Percentiles rank a stretch among this genome's conserved stretches.
Conservation (phyloP, 2,113 vertebrate genomes). For the Steatornis caripensis region DNA sequence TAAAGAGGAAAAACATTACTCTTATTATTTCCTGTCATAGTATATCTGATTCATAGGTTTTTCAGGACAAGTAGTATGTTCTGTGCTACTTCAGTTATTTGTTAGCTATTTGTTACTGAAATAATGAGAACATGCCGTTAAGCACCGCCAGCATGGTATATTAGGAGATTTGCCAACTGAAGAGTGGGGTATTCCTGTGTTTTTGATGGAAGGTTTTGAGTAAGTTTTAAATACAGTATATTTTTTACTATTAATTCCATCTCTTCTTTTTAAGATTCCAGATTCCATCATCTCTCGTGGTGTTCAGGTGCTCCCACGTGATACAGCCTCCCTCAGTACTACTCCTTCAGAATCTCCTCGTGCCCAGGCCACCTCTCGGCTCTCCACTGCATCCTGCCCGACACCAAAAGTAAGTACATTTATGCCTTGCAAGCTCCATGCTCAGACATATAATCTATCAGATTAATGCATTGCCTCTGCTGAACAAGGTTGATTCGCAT, state of each 20-base stretch:
- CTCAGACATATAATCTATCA: not conserved
- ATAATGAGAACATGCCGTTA: not conserved
- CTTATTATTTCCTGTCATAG: not conserved
- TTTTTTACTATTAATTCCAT: not conserved
- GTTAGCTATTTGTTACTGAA: not conserved
- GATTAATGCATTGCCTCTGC: constrained; percentile 19
- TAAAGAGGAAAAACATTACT: not conserved
- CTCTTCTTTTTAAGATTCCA: constrained; percentile 85
- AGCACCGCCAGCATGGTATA: not conserved
- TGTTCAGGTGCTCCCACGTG: constrained; percentile 97
- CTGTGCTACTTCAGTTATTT: not conserved
- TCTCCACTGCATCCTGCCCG: constrained; percentile 97
- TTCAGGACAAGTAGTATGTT: not conserved
- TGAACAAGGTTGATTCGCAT: constrained; percentile 63
- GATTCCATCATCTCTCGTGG: constrained; percentile 98
- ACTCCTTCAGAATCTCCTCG: constrained; percentile 98
- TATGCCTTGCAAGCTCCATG: constrained; percentile 1
- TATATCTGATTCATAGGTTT: not conserved
- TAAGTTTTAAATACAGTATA: not conserved
- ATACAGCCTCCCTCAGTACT: constrained; percentile 97
- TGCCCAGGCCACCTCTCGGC: constrained; percentile 97
- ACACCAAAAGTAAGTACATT: constrained; percentile 93
- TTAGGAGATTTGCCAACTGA: not conserved
- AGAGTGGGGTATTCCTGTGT: not conserved
- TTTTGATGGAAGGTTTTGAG: not conserved